Percentiles rank a stretch among this genome's conserved stretches.
phyloP scores from a whole-genome alignment of 2,113 vertebrate genomes.

The Dolichallabes microphthalmus region DNA sequence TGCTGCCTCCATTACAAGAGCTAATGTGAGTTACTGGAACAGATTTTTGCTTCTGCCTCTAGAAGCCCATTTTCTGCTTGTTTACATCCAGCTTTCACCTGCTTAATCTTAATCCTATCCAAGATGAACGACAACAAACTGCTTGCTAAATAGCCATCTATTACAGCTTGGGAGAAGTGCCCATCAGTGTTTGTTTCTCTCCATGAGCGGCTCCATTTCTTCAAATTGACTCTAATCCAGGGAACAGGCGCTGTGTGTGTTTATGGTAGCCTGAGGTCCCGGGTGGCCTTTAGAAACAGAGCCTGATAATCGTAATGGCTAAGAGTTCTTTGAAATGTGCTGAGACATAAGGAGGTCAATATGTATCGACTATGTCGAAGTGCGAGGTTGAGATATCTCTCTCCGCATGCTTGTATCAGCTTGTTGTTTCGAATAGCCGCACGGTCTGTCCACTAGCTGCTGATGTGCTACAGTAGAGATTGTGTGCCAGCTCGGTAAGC shows the following conservation, averaged over 20 bases:
- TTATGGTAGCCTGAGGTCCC: slow-evolving; percentile 25
- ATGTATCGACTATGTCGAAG: slow-evolving; percentile 20
- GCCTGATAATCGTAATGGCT: slow-evolving; percentile 10
- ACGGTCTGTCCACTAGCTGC: slow-evolving; percentile 18
- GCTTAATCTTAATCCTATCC: background rate
- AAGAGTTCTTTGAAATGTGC: slow-evolving; percentile 18
- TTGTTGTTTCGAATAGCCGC: slow-evolving; percentile 36
- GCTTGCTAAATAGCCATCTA: background rate
- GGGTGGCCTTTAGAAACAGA: slow-evolving; percentile 38
- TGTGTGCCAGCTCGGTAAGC: slow-evolving; percentile 17
- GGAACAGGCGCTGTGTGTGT: background rate
- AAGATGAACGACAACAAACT: slow-evolving; percentile 18
- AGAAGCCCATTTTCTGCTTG: background rate
- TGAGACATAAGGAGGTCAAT: slow-evolving; percentile 25
- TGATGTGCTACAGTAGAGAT: background rate
- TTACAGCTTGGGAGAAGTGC: slow-evolving; percentile 24
- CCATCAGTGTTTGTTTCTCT: slow-evolving; percentile 12
- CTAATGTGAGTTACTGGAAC: slow-evolving; percentile 47
- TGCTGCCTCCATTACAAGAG: slow-evolving; percentile 80
- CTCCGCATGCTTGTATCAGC: slow-evolving; percentile 35
- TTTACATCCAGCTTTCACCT: background rate
- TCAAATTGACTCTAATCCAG: slow-evolving; percentile 29
- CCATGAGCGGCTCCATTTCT: slow-evolving; percentile 10
- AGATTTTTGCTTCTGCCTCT: background rate
- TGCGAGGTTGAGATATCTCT: slow-evolving; percentile 14